Conservation (phyloP, 2,797 vertebrate species). For the Sandelia bainsii region DNA sequence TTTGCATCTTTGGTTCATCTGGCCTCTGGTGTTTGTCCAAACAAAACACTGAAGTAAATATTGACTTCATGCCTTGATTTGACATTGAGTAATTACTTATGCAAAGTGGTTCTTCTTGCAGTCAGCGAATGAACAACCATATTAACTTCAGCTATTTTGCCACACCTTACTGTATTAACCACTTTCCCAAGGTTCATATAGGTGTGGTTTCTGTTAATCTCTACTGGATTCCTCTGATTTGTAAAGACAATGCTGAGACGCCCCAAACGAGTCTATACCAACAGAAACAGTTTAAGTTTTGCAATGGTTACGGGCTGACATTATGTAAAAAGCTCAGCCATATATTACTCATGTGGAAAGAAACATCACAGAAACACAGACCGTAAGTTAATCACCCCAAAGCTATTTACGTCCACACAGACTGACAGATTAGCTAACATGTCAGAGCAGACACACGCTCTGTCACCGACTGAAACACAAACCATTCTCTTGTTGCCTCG, state of each 20-base stretch:
- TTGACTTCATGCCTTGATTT: not conserved
- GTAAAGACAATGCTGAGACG: not conserved
- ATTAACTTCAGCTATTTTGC: not conserved
- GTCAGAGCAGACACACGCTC: not conserved
- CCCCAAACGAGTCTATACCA: not conserved
- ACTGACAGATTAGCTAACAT: conserved; percentile 1
- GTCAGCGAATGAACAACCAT: not conserved
- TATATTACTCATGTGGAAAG: not conserved
- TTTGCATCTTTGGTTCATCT: conserved; percentile 22
- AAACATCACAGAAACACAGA: not conserved
- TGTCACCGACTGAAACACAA: not conserved
- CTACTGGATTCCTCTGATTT: not conserved
- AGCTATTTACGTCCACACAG: not conserved
- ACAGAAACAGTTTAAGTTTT: not conserved
- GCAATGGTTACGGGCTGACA: not conserved
- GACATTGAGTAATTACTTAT: not conserved
- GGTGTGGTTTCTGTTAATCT: not conserved
- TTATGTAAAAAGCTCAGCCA: not conserved
- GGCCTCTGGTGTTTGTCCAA: conserved; percentile 19
- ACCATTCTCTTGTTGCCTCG: not conserved
- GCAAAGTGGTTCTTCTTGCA: not conserved
- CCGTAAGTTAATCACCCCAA: not conserved
- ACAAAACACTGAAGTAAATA: not conserved
- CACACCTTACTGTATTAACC: not conserved
- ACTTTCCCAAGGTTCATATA: not conserved